These are phyloP conservation scores for Dasyurus viverrinus DNA, from an alignment of 2,113 vertebrate species.

Conservation along the genomic window DNA sequence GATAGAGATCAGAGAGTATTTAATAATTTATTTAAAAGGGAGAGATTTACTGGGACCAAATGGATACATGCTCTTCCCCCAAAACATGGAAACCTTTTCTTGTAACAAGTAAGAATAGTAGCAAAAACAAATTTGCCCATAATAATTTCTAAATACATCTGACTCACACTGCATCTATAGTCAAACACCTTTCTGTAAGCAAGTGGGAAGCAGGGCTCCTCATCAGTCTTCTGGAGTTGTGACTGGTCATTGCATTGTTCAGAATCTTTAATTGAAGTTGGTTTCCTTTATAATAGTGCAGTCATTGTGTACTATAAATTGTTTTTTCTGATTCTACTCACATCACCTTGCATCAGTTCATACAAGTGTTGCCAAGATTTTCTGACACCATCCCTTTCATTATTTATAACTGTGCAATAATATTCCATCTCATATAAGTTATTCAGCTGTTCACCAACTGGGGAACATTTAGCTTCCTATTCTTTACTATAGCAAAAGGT, in stretches of 20 bases:
- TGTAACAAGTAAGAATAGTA: background rate
- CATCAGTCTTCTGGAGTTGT: background rate
- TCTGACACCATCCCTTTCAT: background rate
- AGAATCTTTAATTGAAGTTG: background rate
- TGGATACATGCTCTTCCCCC: background rate
- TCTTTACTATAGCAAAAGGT: background rate
- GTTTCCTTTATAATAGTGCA: background rate
- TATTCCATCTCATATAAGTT: background rate
- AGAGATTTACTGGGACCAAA: no score
- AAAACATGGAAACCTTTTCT: background rate
- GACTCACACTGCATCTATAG: background rate
- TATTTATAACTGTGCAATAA: background rate
- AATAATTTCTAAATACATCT: background rate
- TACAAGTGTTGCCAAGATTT: background rate
- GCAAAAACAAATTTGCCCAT: background rate
- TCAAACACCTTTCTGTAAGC: background rate
- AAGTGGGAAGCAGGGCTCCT: background rate
- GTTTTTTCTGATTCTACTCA: background rate
- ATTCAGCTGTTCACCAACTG: background rate
- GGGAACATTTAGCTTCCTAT: background rate
- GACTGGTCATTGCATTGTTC: background rate
- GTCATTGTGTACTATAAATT: background rate
- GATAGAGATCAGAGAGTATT: no score
- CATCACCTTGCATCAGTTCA: background rate
- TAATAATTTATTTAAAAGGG: no score